Conservation (phyloP, 1,140 invertebrate genomes). For the Drosophila varians region DNA sequence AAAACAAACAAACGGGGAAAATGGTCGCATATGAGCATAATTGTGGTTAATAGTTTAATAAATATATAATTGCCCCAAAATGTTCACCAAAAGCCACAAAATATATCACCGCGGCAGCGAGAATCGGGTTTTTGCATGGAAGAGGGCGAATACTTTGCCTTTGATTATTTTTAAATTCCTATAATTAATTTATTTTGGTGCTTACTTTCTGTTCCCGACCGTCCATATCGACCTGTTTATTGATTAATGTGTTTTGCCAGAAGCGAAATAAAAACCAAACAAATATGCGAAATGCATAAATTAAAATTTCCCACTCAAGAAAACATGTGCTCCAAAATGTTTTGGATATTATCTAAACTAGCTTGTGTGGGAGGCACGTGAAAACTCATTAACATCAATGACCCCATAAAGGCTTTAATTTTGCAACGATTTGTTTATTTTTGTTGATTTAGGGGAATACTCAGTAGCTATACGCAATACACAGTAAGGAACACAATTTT, state of each 20-base stretch:
- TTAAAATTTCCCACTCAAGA: conserved; percentile 47
- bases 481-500: no score
- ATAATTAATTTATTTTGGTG: conserved; percentile 61
- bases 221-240: conserved; percentile 41
- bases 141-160: no score
- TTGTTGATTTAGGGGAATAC: neutral
- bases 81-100: no score
- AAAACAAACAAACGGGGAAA: no score
- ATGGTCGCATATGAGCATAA: no score
- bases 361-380: conserved; percentile 12
- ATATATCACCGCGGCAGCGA: no score
- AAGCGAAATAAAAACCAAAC: conserved; percentile 39
- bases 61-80: neutral
- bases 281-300: conserved; percentile 60
- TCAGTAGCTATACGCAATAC: no score
- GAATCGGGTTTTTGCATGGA: conserved; percentile 21
- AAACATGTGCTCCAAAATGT: conserved; percentile 14
- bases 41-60: conserved; percentile 24
- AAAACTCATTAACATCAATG: conserved; percentile 15
- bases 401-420: neutral
- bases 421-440: no score
- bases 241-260: conserved; percentile 54
- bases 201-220: conserved; percentile 21
- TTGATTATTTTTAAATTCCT: conserved; percentile 63
- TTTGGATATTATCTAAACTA: conserved; percentile 11